phyloP scores from a whole-genome alignment of 2,888 invertebrate genomes.

The Platynereis dumerilii region DNA sequence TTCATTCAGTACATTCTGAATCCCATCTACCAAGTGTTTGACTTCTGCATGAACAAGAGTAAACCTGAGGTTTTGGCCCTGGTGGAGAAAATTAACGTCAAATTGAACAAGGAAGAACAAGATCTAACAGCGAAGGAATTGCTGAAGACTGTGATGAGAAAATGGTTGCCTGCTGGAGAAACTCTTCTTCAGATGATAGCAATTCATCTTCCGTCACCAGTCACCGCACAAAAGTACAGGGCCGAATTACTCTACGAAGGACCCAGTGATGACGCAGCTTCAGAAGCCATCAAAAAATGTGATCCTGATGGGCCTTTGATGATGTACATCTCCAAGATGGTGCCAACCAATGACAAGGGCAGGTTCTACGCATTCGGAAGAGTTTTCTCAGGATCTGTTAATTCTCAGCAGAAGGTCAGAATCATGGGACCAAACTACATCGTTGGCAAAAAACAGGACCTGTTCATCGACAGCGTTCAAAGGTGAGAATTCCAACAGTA shows the following conservation, averaged over 20 bases:
- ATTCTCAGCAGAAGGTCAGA: conserved; percentile 29
- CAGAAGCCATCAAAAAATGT: conserved; percentile 37
- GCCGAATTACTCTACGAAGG: conserved; percentile 41
- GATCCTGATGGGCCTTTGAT: conserved; percentile 40
- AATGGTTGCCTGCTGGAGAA: conserved; percentile 41
- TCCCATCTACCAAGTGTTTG: conserved; percentile 34
- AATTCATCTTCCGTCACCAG: conserved; percentile 39
- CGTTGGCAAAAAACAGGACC: conserved; percentile 75
- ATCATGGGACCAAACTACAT: conserved; percentile 36
- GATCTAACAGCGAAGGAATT: conserved; percentile 26
- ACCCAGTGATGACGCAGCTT: conserved; percentile 38
- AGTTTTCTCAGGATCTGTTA: conserved; percentile 38
- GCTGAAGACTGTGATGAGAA: conserved; percentile 34
- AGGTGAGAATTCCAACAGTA: conserved; percentile 59
- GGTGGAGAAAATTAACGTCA: conserved; percentile 18
- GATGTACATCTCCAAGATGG: conserved; percentile 43
- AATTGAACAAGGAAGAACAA: conserved; percentile 23
- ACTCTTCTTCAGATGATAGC: conserved; percentile 39
- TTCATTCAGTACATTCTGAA: conserved; percentile 33
- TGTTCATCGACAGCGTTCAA: conserved; percentile 99
- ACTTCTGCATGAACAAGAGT: background rate
- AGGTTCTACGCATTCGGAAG: conserved; percentile 41
- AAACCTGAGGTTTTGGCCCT: too few relatives aligned
- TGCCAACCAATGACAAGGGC: conserved; percentile 35
- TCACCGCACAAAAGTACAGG: conserved; percentile 39